A percentile compares a stretch with the other conserved stretches of the same genome.
Conservation (phyloP, 2,113 vertebrate species). For the Zosterops borbonicus region DNA sequence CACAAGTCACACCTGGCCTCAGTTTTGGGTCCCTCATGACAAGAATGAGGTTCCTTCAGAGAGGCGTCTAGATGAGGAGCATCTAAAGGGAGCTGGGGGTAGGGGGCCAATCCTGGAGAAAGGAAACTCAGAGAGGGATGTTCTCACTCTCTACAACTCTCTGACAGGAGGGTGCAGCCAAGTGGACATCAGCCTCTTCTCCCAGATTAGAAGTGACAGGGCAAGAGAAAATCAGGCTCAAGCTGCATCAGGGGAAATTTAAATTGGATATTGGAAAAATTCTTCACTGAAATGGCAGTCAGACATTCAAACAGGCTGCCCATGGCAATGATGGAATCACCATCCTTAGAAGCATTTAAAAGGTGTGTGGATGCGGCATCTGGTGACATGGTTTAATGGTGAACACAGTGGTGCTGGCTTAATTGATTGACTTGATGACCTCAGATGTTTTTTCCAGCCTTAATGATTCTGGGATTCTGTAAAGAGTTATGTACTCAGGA, state of each 20-base stretch:
- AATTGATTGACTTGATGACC: too few relatives aligned
- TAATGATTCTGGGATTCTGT: neutral
- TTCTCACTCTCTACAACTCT: too few relatives aligned
- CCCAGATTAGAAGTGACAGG: neutral
- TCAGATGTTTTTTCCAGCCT: neutral
- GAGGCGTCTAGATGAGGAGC: neutral
- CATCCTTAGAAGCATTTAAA: neutral
- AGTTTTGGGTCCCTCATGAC: neutral
- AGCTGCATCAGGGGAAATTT: neutral
- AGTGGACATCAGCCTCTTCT: neutral
- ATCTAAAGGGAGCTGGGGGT: neutral
- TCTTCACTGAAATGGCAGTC: neutral
- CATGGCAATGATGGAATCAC: neutral
- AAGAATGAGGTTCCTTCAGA: neutral
- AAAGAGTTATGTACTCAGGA: fast-evolving
- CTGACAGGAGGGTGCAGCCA: neutral
- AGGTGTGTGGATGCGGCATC: neutral
- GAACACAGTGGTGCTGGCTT: neutral
- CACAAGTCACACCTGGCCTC: too few relatives aligned
- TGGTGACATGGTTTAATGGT: neutral
- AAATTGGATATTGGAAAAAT: neutral
- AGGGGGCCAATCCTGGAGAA: neutral
- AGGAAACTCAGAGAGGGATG: too few relatives aligned
- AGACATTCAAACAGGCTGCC: neutral
- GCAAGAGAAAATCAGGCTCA: neutral